Evolutionary conservation across 2,888 invertebrate species (phyloP).

Genomic region (Iphiclides podalirius): DNA sequence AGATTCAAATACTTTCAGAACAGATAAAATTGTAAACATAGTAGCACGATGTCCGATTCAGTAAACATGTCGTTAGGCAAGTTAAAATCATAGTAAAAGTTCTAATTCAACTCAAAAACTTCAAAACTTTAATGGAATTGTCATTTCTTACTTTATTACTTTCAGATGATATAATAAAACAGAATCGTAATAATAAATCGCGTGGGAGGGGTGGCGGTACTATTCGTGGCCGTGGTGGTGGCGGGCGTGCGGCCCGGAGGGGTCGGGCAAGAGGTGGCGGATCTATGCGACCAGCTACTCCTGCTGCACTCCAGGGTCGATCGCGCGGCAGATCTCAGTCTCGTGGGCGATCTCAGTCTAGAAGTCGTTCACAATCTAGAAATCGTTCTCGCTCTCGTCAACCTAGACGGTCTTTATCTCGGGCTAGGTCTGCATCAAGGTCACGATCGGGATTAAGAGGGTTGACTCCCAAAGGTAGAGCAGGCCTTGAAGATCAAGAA

Average conservation of each 20-base stretch:
- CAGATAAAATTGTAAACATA: slow-evolving; percentile 10
- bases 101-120: background rate
- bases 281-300: slow-evolving; percentile 30
- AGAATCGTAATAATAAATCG: slow-evolving; percentile 56
- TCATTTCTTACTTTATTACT: background rate
- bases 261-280: slow-evolving; percentile 44
- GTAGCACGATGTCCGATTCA: slow-evolving; percentile 60
- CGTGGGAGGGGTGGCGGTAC: slow-evolving; percentile 53
- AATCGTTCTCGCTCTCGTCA: slow-evolving; percentile 37
- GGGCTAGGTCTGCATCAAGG: slow-evolving; percentile 53
- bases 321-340: slow-evolving; percentile 47
- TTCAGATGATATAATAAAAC: slow-evolving; percentile 68
- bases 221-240: slow-evolving; percentile 35
- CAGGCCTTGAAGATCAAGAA: slow-evolving; percentile 54
- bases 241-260: slow-evolving; percentile 42
- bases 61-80: slow-evolving; percentile 71
- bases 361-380: slow-evolving; percentile 32
- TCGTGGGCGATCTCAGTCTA: slow-evolving; percentile 39
- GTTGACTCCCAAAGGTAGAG: slow-evolving; percentile 64
- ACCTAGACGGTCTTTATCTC: slow-evolving; percentile 46
- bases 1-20: slow-evolving; percentile 1
- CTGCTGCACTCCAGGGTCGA: slow-evolving; percentile 30
- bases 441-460: slow-evolving; percentile 60
- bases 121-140: background rate
- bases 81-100: slow-evolving; percentile 24